Evolutionary conservation across 2,888 invertebrate species (phyloP), one percentile per base, ranked within the genome.

Genomic region (Dorcus parallelipipedus): DNA sequence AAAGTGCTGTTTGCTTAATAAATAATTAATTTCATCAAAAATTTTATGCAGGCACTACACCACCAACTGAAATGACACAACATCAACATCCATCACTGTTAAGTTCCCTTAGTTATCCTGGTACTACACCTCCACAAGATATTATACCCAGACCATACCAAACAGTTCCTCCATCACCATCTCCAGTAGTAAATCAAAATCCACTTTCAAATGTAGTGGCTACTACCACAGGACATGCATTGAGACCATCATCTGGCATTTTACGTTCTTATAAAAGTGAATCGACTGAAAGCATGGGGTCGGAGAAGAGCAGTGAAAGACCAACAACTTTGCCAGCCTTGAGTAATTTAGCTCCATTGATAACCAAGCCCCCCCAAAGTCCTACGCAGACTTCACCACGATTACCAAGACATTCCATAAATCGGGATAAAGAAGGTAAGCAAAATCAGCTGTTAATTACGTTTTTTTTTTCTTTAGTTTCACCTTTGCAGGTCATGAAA

Each of bases 361-460:
- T 77, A 23, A 69, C 79, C 7, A 87, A 87, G 71, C 86, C 86
- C 20, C 87, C 87, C 0, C 83, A 86, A 58, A 86, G 87, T 33
- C 86, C 87, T 1, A 84, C 85, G 0, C 84, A 85, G 66, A 78
- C 83, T 38, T 84, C 84, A 9, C 82, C 85, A 3, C 74, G 83
- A 49, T 73, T 80, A 49, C 71, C 78, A 9, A 75, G 78, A 61
- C 77, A 76, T 61, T 38, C 48, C 2, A 50, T 56, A 45, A 52
- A 33, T 33, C 51, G 59, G 9, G 66, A 68, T 26, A 68, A 64
- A 62, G 68, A 66, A 48, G 66, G 68, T 66, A 20, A 9, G 43
- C 9, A 45, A 42, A 42, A 6, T 14, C 10, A 42, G 14, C n/a
- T 50, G 49, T 23, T 9, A 23, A 49, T 33, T 50, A 38, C n/a